phyloP scores from a whole-genome alignment of 2,797 vertebrate genomes.

The Percopsis omiscomaycus region DNA sequence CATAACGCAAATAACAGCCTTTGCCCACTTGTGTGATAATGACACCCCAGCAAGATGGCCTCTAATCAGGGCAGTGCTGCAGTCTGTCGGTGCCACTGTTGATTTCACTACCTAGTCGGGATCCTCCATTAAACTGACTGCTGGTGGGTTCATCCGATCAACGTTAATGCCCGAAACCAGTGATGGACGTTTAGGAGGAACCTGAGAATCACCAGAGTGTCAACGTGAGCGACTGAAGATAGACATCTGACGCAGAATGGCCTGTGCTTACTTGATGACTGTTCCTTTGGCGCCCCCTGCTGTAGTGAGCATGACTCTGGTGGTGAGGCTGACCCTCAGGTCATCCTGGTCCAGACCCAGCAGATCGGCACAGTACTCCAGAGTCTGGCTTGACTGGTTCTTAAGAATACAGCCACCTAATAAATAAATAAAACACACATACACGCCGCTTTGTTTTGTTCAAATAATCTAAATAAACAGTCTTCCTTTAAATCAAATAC shows the following conservation, averaged over 20 bases:
- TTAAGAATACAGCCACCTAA: conserved; percentile 90
- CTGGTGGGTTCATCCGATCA: not conserved
- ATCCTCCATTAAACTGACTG: conserved; percentile 1
- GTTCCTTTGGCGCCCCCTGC: conserved; percentile 99
- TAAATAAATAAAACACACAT: conserved; percentile 24
- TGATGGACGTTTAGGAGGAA: not conserved
- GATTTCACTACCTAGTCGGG: conserved; percentile 40
- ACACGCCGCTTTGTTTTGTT: not conserved
- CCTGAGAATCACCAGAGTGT: not conserved
- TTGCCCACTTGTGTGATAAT: conserved; percentile 19
- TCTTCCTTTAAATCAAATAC: too few relatives aligned
- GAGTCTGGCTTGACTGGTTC: conserved; percentile 83
- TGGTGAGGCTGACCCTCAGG: conserved; percentile 90
- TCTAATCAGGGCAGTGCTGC: conserved; percentile 18
- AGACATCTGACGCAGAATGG: not conserved
- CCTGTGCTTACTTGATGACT: conserved; percentile 91
- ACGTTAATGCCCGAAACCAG: not conserved
- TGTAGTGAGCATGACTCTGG: conserved; percentile 96
- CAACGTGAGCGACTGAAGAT: not conserved
- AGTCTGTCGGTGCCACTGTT: conserved; percentile 14
- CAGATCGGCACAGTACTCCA: conserved; percentile 88
- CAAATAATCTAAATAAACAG: too few relatives aligned
- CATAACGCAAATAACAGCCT: conserved; percentile 1
- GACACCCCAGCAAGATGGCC: conserved; percentile 16
- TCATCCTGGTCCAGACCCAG: conserved; percentile 93